Evolutionary conservation across 1,140 invertebrate species (phyloP).

Genomic region (Pectinophora gossypiella): DNA sequence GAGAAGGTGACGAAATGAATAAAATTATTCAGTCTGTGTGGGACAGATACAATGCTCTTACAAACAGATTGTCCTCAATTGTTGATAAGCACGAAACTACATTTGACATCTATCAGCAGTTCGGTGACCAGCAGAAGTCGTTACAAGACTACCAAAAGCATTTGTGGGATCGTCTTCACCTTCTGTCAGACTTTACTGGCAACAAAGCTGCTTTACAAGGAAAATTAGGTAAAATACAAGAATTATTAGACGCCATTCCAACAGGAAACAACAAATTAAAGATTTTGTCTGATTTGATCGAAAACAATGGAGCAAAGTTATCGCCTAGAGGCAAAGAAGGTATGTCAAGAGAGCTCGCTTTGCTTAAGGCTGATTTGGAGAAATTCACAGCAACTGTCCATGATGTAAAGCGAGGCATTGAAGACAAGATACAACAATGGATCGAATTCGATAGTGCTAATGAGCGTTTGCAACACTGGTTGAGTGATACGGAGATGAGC

Average conservation of each 20-base stretch:
- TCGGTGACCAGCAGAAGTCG: constrained; percentile 88
- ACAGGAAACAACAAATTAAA: constrained; percentile 85
- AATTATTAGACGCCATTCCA: constrained; percentile 84
- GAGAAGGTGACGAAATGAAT: constrained; percentile 78
- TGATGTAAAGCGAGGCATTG: constrained; percentile 86
- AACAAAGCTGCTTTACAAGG: constrained; percentile 86
- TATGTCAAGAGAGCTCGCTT: constrained; percentile 86
- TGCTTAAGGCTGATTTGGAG: constrained; percentile 86
- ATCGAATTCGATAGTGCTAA: constrained; percentile 91
- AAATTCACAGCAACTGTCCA: constrained; percentile 86
- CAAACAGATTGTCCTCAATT: constrained; percentile 52
- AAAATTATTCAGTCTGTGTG: constrained; percentile 82
- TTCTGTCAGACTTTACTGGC: constrained; percentile 87
- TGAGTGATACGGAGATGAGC: constrained; percentile 89
- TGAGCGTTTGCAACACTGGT: constrained; percentile 88
- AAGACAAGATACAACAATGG: constrained; percentile 93
- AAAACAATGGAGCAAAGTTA: constrained; percentile 79
- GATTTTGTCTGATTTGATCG: constrained; percentile 81
- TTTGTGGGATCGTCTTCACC: constrained; percentile 87
- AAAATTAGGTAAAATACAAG: constrained; percentile 84
- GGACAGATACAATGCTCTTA: constrained; percentile 85
- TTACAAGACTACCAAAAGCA: constrained; percentile 92
- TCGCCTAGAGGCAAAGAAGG: constrained; percentile 86
- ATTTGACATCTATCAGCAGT: constrained; percentile 87
- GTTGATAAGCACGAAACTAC: constrained; percentile 82